phyloP scores from a whole-genome alignment of 2,113 vertebrate genomes.

The Empidonax traillii region DNA sequence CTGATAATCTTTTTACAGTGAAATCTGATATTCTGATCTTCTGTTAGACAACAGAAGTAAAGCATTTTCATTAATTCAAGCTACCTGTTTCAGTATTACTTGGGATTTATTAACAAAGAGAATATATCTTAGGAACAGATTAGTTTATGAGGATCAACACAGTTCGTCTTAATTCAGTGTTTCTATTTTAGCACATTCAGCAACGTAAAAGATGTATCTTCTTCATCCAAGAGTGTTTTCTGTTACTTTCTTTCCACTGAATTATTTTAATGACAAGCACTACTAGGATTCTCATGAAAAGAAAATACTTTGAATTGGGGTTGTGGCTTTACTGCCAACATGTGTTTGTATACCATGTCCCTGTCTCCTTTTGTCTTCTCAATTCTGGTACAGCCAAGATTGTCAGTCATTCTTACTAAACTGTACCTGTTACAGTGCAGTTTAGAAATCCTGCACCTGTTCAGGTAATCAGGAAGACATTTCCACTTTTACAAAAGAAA shows the following conservation, averaged over 20 bases:
- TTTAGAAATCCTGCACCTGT: background rate
- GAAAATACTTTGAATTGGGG: background rate
- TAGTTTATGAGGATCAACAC: background rate
- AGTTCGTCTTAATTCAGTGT: background rate
- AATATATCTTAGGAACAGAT: background rate
- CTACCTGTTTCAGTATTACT: background rate
- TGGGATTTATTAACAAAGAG: background rate
- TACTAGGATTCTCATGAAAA: background rate
- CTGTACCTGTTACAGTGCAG: background rate
- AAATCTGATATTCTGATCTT: background rate
- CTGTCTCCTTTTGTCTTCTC: background rate
- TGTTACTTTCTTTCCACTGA: background rate
- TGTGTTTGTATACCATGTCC: background rate
- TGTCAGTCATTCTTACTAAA: background rate
- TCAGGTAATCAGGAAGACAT: background rate
- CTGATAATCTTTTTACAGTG: background rate
- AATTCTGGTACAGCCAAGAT: background rate
- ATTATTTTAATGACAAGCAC: background rate
- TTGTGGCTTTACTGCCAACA: background rate
- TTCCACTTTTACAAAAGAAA: background rate
- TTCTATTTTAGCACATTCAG: background rate
- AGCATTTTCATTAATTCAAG: background rate
- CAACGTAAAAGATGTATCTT: background rate
- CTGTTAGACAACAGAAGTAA: background rate
- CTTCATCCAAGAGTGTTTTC: background rate